phyloP scores from a whole-genome alignment of 2,888 invertebrate genomes.

The Caprella mutica region DNA sequence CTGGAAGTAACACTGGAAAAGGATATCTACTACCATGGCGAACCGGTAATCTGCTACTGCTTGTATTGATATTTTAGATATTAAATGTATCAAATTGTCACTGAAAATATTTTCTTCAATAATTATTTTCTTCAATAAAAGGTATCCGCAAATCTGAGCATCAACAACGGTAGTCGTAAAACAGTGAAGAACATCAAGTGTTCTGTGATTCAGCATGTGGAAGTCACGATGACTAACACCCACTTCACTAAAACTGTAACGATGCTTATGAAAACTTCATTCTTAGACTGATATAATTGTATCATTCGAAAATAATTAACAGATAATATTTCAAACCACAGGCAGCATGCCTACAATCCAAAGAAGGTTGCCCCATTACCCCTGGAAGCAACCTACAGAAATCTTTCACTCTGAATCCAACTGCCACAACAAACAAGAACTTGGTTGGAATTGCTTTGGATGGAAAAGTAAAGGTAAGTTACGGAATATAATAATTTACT shows the following conservation, averaged over 20 bases:
- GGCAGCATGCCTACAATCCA: constrained; percentile 74
- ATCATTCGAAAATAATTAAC: no score
- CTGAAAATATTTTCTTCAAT: neutral
- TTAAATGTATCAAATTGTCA: neutral
- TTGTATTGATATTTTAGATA: neutral
- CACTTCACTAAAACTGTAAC: constrained; percentile 63
- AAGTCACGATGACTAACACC: constrained; percentile 82
- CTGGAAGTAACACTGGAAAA: constrained; percentile 77
- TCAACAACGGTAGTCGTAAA: constrained; percentile 79
- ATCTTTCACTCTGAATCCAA: constrained; percentile 70
- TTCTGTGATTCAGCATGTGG: constrained; percentile 62
- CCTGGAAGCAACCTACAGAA: constrained; percentile 79
- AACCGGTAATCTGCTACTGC: constrained; percentile 53
- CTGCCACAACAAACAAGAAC: constrained; percentile 79
- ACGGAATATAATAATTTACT: no score
- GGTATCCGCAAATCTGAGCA: constrained; percentile 65
- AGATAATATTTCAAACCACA: no score
- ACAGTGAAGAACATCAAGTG: constrained; percentile 74
- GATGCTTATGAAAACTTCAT: no score
- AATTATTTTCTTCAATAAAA: neutral
- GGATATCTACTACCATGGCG: constrained; percentile 82
- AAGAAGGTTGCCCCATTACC: constrained; percentile 86
- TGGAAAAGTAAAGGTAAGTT: constrained; percentile 59
- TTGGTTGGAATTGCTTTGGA: constrained; percentile 77
- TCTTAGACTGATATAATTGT: no score